Percentiles rank a stretch among this genome's conserved stretches.
Evolutionary conservation across 2,113 vertebrate species (phyloP).

Genomic region (Peromyscus polionotus): DNA sequence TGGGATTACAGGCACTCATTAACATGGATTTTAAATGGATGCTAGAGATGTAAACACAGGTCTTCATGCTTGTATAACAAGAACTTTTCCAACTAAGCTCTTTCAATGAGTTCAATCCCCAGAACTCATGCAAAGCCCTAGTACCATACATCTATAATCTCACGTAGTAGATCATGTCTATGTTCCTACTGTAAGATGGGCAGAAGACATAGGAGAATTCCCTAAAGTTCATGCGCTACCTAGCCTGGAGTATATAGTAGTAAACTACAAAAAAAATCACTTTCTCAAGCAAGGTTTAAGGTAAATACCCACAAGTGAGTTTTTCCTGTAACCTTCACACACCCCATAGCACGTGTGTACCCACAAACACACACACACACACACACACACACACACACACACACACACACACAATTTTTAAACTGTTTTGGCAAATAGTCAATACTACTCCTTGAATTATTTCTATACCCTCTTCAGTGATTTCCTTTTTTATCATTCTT

Average conservation of each 20-base stretch:
- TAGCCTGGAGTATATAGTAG: not conserved
- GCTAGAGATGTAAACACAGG: not conserved
- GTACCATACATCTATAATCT: not conserved
- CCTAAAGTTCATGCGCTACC: not conserved
- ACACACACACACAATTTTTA: not conserved
- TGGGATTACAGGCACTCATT: not conserved
- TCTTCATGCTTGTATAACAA: not conserved
- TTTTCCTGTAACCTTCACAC: not conserved
- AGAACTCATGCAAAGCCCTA: not conserved
- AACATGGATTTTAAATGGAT: not conserved
- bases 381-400: not conserved
- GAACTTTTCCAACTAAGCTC: not conserved
- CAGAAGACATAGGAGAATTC: not conserved
- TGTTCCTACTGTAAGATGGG: not conserved
- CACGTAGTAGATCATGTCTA: not conserved
- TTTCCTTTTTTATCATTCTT: not conserved
- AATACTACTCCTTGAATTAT: not conserved
- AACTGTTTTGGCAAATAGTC: not conserved
- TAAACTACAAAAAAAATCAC: not conserved
- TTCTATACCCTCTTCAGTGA: not conserved
- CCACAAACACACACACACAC: not conserved
- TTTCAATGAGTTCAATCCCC: not conserved
- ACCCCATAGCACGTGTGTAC: not conserved
- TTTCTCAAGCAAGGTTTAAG: not conserved
- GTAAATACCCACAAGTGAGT: not conserved